Conservation (phyloP, 2,888 invertebrate species). For the Agonum fuliginosum region DNA sequence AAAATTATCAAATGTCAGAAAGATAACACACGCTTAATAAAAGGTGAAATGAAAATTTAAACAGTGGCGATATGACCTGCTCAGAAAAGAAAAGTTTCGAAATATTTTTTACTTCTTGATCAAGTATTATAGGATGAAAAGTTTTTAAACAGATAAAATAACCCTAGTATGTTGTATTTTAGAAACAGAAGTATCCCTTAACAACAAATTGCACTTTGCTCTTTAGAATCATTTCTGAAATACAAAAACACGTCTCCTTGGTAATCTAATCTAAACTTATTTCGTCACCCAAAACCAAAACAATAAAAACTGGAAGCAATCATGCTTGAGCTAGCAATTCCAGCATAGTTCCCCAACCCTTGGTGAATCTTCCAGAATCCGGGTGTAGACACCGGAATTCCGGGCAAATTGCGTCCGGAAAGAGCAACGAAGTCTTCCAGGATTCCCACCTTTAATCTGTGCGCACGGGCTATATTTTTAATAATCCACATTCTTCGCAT, state of each 20-base stretch:
- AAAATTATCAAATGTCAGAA: too few relatives aligned
- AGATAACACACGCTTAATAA: too few relatives aligned
- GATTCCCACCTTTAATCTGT: slow-evolving; percentile 12
- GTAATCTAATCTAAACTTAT: slow-evolving; percentile 6
- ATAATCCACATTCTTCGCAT: slow-evolving; percentile 27
- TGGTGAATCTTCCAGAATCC: neutral
- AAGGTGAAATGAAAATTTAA: too few relatives aligned
- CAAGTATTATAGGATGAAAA: too few relatives aligned
- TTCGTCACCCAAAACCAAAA: slow-evolving; percentile 8
- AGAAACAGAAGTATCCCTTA: neutral
- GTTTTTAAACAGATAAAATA: neutral
- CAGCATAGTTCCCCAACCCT: neutral
- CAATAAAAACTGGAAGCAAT: slow-evolving; percentile 3
- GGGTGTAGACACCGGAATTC: slow-evolving; percentile 7
- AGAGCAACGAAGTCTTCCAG: neutral
- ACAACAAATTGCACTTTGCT: neutral
- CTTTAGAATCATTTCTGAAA: neutral
- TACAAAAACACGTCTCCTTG: neutral
- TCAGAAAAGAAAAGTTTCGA: too few relatives aligned
- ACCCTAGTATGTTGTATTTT: neutral
- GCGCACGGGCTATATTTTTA: slow-evolving; percentile 9
- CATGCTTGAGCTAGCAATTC: slow-evolving; percentile 11
- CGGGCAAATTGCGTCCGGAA: slow-evolving; percentile 2
- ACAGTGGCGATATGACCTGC: too few relatives aligned
- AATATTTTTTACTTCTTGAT: too few relatives aligned